Conservation (phyloP, 1,140 invertebrate species). For the Bombus haemorrhoidalis region DNA sequence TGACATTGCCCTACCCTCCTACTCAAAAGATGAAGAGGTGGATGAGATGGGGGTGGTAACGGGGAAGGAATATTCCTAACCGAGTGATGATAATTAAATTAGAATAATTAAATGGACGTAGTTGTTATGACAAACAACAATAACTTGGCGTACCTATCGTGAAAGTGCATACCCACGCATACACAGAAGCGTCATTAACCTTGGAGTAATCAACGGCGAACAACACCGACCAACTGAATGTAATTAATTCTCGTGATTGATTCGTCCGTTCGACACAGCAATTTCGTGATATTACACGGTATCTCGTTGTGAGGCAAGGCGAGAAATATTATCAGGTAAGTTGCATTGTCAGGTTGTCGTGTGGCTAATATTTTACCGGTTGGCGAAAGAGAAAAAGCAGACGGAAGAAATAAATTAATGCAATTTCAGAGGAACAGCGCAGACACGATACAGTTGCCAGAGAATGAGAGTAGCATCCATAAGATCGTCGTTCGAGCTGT, state of each 20-base stretch:
- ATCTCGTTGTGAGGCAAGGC: background rate
- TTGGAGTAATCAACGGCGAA: conserved; percentile 29
- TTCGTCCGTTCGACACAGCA: conserved; percentile 14
- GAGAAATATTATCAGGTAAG: conserved; percentile 1
- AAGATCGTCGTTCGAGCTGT: conserved; percentile 7
- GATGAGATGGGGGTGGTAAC: background rate
- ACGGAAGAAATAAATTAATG: conserved; percentile 7
- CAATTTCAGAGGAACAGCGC: background rate
- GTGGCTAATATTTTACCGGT: background rate
- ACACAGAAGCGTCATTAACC: conserved; percentile 3
- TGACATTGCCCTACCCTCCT: background rate
- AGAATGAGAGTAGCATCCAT: background rate
- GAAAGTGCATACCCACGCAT: background rate
- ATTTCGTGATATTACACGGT: background rate
- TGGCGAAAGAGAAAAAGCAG: background rate
- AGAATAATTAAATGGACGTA: conserved; percentile 33
- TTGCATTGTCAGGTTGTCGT: background rate
- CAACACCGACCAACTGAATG: conserved; percentile 11
- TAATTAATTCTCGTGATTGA: conserved; percentile 31
- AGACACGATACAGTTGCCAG: background rate
- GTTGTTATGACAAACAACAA: conserved; percentile 35
- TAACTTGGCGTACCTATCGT: background rate
- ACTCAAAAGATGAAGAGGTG: background rate
- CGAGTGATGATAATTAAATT: conserved; percentile 43
- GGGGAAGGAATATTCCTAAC: conserved; percentile 13